Base-by-base conservation (phyloP, 2,888 invertebrate species). In the Luperina testacea region DNA sequence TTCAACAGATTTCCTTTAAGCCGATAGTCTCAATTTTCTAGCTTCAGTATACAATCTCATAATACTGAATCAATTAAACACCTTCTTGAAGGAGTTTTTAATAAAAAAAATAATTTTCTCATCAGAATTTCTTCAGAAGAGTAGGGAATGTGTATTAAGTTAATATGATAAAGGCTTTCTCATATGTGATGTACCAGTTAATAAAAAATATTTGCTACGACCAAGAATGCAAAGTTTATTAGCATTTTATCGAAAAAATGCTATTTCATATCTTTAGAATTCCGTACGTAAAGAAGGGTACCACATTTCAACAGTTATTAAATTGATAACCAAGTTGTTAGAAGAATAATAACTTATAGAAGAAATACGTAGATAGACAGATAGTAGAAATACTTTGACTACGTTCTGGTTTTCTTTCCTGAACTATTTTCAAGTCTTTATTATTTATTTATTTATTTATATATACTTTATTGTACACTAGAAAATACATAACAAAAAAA, bases 131-230 rank as follows among this genome's bases (percentile, higher is more conserved):
- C 48, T 81, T 38, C 27, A 13, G 38, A 65, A 59, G 24, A 51
- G 64, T 24, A 13, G 8, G 15, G 80, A 84, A 82, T 80, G 38
- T 74, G 61, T 53, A 20, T 20, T 45, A 82, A 42, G 64, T 76
- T 80, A 57, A 80, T 82, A 27, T 24, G 45, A 17, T n/a, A 38
- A 24, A 4, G 17, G 4, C 64, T 80, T 42, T 80, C 63, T 69
- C 68, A 51, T 69, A 68, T 82, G 63, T 32, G 77, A 20, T 59
- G 24, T 68, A 38, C 38, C 27, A 75, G 68, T 63, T 77, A 69
- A 69, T 77, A 82, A n/a, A n/a, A 77, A 77, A 80, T 80, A 69
- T 77, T 82, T 20, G 77, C 53, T 27, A 67, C 64, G 83, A 48
- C 38, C 3, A 27, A 61, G 78, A 67, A 77, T 83, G 51, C 8